Base-by-base conservation (phyloP, 2,888 invertebrate genomes). In the Sclerodermus sp. region DNA sequence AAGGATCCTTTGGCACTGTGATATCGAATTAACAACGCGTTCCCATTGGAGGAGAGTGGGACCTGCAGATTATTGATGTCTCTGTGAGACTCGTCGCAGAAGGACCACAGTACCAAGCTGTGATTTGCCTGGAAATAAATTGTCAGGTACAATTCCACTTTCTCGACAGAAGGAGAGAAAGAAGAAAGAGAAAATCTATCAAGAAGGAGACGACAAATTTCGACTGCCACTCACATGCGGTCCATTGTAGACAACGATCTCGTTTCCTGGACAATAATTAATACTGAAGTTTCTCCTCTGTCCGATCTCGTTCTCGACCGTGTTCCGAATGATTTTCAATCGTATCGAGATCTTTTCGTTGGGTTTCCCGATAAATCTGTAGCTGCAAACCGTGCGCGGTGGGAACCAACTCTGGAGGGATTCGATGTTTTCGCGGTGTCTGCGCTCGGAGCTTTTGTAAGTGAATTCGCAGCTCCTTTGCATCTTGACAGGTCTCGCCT, bases 21-120 rank as follows among this genome's bases (percentile, higher is more conserved):
- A 58, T 70, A 73, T 51, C 71, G 73, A 44, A 73, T 66, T 34
- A 72, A 53, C 36, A 73, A 50, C 37, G 62, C 55, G 43, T 65
- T 73, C 18, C 71, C 71, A 15, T 53, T 65, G 8, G 73, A 73
- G 4, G 64, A 64, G 14, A 73, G 66, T 31, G 73, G 73, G 31
- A 73, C 68, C 62, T 70, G 70, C 30, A 73, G 71, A 46, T 73
- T 71, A 55, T 73, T 73, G 50, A 73, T 73, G 45, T 73, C 71
- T 44, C 58, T 60, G 42, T 73, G 71, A 23, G 67, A 64, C n/a
- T 62, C 59, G 31, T 73, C 73, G 50, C 73, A 73, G 49, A 68
- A 73, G 5, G 73, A 73, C 73, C 73, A 73, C 51, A 71, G 57
- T 18, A 73, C 49, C 13, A 63, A 57, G 14, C 66, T 70, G 32